Conservation (phyloP, 2,888 invertebrate species). For the Strigamia crassipes region DNA sequence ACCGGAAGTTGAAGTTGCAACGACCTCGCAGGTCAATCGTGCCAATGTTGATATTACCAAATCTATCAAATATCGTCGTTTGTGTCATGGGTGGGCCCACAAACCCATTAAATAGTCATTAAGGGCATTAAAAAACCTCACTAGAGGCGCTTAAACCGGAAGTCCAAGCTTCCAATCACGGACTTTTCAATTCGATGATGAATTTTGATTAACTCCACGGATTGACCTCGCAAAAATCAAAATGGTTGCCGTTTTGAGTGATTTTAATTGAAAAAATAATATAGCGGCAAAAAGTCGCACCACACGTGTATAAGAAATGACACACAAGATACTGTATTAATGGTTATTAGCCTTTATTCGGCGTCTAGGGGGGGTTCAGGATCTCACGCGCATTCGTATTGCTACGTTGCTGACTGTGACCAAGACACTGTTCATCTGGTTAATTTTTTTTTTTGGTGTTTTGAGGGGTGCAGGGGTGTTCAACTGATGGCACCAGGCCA, state of each 20-base stretch:
- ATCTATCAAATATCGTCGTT: slow-evolving; percentile 29
- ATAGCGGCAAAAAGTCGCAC: no score
- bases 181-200: not conserved
- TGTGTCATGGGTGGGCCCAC: not conserved
- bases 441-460: no score
- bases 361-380: no score
- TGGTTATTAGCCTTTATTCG: no score
- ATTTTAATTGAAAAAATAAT: not conserved
- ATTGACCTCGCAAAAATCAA: not conserved
- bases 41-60: slow-evolving; percentile 8
- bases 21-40: not conserved
- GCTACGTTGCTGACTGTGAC: no score
- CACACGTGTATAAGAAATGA: no score
- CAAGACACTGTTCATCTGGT: no score
- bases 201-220: not conserved
- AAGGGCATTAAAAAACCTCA: not conserved
- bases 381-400: no score
- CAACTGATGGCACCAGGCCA: not conserved
- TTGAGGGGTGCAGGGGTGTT: no score
- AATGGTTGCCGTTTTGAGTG: not conserved
- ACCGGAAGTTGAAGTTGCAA: not conserved
- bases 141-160: not conserved
- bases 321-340: no score
- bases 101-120: slow-evolving; percentile 27
- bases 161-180: not conserved